phyloP scores from a whole-genome alignment of 2,888 invertebrate species.

The Eristalinus sepulchralis region DNA sequence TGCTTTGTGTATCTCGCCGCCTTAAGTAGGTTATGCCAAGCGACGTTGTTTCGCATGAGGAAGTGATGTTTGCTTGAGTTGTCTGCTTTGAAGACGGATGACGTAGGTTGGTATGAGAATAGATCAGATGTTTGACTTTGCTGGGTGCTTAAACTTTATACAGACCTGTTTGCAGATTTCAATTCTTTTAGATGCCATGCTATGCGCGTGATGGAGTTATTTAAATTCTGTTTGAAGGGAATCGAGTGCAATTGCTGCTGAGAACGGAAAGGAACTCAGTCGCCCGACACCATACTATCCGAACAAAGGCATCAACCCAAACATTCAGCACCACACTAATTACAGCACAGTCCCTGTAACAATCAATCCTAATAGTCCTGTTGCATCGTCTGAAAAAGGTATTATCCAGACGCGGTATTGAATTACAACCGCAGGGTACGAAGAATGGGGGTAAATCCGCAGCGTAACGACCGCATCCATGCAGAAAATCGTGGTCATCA shows the following conservation, averaged over 20 bases:
- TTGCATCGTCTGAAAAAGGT: constrained; percentile 21
- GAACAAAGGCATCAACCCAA: too few species aligned
- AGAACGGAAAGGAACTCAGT: too few species aligned
- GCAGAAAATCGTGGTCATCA: constrained; percentile 66
- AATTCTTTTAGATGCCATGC: too few species aligned
- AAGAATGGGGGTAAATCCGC: constrained; percentile 6
- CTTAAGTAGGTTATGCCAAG: constrained; percentile 19
- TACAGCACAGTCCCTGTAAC: constrained; percentile 30
- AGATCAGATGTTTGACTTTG: not conserved
- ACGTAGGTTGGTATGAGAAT: not conserved
- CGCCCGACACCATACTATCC: too few species aligned
- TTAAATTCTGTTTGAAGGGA: too few species aligned
- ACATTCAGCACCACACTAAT: constrained; percentile 18
- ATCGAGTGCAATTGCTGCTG: too few species aligned
- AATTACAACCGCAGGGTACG: constrained; percentile 32
- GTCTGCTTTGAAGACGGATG: not conserved
- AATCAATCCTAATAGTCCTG: constrained; percentile 28
- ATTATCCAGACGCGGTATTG: constrained; percentile 19
- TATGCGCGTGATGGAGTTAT: too few species aligned
- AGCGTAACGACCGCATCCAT: constrained; percentile 48
- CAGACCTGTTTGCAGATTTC: too few species aligned
- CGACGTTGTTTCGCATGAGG: not conserved
- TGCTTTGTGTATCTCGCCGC: not conserved
- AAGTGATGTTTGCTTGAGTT: not conserved
- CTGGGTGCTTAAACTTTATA: too few species aligned